phyloP scores from a whole-genome alignment of 1,140 invertebrate genomes.

The Nasonia vitripennis region DNA sequence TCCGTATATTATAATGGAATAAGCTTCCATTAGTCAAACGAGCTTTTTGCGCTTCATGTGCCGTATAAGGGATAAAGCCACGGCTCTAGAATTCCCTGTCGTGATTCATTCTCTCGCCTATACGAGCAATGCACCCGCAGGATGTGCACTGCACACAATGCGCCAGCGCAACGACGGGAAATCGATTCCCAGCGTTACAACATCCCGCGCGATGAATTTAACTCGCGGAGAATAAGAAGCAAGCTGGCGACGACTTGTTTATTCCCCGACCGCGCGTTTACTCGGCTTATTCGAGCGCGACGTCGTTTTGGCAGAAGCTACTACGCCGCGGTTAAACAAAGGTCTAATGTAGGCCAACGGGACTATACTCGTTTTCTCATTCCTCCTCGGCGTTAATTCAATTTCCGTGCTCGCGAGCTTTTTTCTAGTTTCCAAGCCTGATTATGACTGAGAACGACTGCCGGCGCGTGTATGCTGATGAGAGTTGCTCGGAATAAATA shows the following conservation, averaged over 20 bases:
- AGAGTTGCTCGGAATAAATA: no score
- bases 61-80: background rate
- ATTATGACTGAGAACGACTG: no score
- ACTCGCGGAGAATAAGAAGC: no score
- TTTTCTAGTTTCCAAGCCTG: background rate
- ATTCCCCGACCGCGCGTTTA: no score
- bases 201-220: no score
- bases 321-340: background rate
- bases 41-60: slow-evolving; percentile 3
- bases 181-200: no score
- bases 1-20: slow-evolving; percentile 1
- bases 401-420: background rate
- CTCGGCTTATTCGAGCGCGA: background rate
- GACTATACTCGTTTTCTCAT: background rate
- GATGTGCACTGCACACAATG: no score
- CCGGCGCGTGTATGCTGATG: no score
- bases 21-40: slow-evolving; percentile 22
- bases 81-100: background rate
- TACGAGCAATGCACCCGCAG: background rate
- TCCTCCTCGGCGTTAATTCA: background rate
- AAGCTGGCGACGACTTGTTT: no score
- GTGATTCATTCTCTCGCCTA: background rate
- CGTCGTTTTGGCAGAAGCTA: background rate
- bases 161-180: no score
- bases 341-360: background rate